Conservation (phyloP, 2,888 invertebrate species). For the Plutella xylostella region DNA sequence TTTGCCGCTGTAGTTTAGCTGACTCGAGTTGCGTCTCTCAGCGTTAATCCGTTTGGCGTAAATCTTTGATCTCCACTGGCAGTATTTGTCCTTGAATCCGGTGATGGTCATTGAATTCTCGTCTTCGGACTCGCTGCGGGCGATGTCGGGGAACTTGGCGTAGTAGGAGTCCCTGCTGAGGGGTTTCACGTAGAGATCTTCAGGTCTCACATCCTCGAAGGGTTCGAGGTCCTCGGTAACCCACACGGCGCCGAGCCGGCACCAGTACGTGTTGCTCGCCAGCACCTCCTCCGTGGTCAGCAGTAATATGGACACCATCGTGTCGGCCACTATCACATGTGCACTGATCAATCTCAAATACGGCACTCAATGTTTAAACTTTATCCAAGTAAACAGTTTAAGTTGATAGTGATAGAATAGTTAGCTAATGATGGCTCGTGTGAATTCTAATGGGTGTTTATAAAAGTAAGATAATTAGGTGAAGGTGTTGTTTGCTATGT, state of each 20-base stretch:
- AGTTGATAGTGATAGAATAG: not conserved
- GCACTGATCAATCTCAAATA: not conserved
- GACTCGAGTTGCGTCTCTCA: slow-evolving; percentile 31
- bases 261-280: slow-evolving; percentile 52
- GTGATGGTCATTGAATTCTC: slow-evolving; percentile 44
- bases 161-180: slow-evolving; percentile 52
- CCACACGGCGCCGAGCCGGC: slow-evolving; percentile 49
- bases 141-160: slow-evolving; percentile 50
- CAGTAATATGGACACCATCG: slow-evolving; percentile 52
- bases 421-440: slow-evolving; percentile 12
- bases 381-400: too few relatives aligned
- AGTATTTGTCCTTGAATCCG: slow-evolving; percentile 46
- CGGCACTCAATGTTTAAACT: not conserved
- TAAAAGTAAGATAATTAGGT: too few relatives aligned
- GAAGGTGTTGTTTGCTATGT: too few relatives aligned
- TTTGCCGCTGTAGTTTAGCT: slow-evolving; percentile 26
- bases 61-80: slow-evolving; percentile 50
- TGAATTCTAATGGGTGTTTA: too few relatives aligned
- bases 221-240: slow-evolving; percentile 53
- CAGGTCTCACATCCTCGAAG: slow-evolving; percentile 50
- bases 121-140: slow-evolving; percentile 58
- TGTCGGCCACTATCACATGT: too few relatives aligned
- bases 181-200: slow-evolving; percentile 45
- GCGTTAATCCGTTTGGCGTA: slow-evolving; percentile 33
- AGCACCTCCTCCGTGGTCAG: slow-evolving; percentile 56